Evolutionary conservation across 37 sponge, comb jelly and placozoan genomes (phyloP).

Genomic region (Cladorhizidae sp.): DNA sequence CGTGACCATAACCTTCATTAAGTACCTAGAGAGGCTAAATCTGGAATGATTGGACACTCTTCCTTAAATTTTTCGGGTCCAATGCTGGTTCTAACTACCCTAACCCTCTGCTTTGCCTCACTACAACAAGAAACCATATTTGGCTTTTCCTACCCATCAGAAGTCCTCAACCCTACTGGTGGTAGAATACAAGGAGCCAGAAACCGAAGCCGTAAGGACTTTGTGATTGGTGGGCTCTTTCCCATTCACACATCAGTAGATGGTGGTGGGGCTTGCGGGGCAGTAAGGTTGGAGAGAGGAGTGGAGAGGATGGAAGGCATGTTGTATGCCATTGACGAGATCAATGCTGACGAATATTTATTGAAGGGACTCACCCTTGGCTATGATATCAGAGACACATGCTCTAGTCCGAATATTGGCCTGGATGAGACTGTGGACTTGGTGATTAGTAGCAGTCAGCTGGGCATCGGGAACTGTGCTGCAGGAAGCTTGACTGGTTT

Average conservation of each 20-base stretch:
- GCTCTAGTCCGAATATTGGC: constrained; percentile 71
- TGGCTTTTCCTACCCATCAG: background rate
- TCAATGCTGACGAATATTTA: constrained; percentile 63
- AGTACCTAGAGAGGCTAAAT: too few relatives aligned
- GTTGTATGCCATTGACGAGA: constrained; percentile 74
- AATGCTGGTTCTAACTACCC: too few relatives aligned
- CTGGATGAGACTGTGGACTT: constrained; percentile 78
- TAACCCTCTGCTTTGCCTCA: too few relatives aligned
- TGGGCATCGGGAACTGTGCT: constrained; percentile 34
- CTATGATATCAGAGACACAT: constrained; percentile 93
- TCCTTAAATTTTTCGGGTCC: too few relatives aligned
- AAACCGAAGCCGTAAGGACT: constrained; percentile 41
- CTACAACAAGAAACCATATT: background rate
- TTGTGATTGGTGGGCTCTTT: constrained; percentile 88
- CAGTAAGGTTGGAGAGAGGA: constrained; percentile 51
- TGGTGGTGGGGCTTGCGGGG: constrained; percentile 28
- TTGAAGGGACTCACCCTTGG: constrained; percentile 69
- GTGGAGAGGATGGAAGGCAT: constrained; percentile 92
- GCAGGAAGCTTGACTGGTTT: background rate
- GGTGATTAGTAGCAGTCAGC: constrained; percentile 48
- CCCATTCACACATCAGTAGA: constrained; percentile 60
- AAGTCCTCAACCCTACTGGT: constrained; percentile 8
- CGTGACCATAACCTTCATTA: too few relatives aligned
- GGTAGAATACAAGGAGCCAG: constrained; percentile 56
- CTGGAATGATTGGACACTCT: too few relatives aligned